Evolutionary conservation across 2,113 vertebrate species (phyloP).

Genomic region (Saguinus midas): DNA sequence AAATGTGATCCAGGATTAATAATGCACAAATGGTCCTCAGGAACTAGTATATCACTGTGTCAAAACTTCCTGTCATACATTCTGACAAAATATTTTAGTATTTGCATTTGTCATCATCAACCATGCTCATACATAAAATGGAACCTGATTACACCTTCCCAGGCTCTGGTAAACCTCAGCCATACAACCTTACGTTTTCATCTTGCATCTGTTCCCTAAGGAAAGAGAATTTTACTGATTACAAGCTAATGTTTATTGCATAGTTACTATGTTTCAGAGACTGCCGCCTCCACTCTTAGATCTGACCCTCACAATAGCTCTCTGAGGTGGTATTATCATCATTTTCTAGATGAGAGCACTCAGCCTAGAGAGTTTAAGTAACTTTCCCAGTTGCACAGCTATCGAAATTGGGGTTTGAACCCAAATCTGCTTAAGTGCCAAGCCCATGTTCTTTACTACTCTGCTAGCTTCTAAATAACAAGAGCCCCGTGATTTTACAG

Average conservation of each 20-base stretch:
- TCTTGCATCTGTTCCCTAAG: neutral
- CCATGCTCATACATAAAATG: neutral
- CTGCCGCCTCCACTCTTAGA: neutral
- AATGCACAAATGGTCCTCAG: neutral
- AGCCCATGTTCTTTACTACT: neutral
- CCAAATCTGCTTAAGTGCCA: neutral
- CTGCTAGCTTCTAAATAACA: neutral
- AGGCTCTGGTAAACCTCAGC: neutral
- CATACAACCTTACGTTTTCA: neutral
- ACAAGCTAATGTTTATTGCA: neutral
- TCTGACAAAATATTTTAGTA: constrained; percentile 18
- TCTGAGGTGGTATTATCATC: neutral
- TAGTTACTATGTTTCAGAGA: neutral
- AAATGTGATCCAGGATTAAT: constrained; percentile 15
- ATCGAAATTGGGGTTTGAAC: neutral
- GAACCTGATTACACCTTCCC: neutral
- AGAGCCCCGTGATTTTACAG: neutral
- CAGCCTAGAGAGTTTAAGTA: constrained; percentile 24
- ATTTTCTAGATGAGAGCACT: neutral
- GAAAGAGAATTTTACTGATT: neutral
- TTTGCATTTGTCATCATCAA: neutral
- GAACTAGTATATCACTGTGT: neutral
- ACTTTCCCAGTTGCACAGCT: neutral
- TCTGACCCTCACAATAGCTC: neutral
- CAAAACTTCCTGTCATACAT: constrained; percentile 43